These are phyloP conservation scores for Ceratosolen solmsi DNA, from an alignment of 1,140 invertebrate genomes.

Conservation along the genomic window DNA sequence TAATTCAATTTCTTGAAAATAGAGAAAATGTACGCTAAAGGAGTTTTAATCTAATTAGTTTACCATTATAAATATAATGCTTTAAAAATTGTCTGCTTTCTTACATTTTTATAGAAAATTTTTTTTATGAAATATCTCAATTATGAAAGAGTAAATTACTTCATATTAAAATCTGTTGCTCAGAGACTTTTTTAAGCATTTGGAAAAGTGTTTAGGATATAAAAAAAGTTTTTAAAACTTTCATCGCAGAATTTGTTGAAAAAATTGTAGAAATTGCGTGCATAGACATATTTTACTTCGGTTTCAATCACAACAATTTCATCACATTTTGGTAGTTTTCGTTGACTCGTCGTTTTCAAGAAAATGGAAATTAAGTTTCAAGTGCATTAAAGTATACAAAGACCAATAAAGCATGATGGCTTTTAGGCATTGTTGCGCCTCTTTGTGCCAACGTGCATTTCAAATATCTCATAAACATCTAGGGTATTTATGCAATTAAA, in stretches of 20 bases:
- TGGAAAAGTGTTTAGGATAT: neutral
- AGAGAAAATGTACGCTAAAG: too few relatives aligned
- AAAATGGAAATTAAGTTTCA: constrained; percentile 8
- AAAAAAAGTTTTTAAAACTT: constrained; percentile 9
- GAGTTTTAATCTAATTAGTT: too few relatives aligned
- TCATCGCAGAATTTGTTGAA: neutral
- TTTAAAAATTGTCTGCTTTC: too few relatives aligned
- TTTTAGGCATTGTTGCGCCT: too few relatives aligned
- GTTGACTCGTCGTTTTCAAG: too few relatives aligned
- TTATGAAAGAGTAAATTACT: neutral
- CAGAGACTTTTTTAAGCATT: neutral
- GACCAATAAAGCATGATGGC: neutral
- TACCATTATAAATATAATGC: too few relatives aligned
- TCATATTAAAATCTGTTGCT: neutral
- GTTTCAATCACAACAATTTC: neutral
- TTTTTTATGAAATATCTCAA: neutral
- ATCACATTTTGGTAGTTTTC: too few relatives aligned
- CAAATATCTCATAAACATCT: too few relatives aligned
- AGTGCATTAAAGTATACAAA: neutral
- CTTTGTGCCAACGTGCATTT: too few relatives aligned
- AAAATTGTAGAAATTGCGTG: neutral
- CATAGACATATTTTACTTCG: neutral
- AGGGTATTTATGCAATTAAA: neutral
- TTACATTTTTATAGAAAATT: too few relatives aligned
- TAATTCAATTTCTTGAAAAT: too few relatives aligned